Conservation (phyloP, 2,888 invertebrate genomes). For the Hirtodrosophila confusa region DNA sequence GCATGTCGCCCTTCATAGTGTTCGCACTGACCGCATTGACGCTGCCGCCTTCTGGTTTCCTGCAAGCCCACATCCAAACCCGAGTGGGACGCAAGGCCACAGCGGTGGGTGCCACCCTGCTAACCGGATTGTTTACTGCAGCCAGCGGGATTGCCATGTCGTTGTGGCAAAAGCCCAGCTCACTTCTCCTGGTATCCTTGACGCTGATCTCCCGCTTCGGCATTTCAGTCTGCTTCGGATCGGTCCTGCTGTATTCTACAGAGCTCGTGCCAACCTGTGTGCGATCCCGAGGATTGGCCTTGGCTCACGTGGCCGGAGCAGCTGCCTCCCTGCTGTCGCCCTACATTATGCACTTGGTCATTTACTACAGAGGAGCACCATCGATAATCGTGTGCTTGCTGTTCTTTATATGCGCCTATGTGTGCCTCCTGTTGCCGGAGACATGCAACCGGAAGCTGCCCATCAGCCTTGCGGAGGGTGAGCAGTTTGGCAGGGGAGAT, state of each 20-base stretch:
- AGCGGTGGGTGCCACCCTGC: conserved; percentile 84
- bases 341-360: conserved; percentile 85
- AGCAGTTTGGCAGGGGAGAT: conserved; percentile 53
- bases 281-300: conserved; percentile 86
- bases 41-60: conserved; percentile 84
- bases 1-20: conserved; percentile 85
- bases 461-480: conserved; percentile 57
- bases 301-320: conserved; percentile 86
- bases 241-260: conserved; percentile 86
- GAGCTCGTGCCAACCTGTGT: conserved; percentile 87
- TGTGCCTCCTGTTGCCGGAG: conserved; percentile 86
- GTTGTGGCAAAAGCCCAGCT: conserved; percentile 63
- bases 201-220: conserved; percentile 85
- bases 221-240: conserved; percentile 86
- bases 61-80: conserved; percentile 71
- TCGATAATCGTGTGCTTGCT: conserved; percentile 85
- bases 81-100: conserved; percentile 84
- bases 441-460: conserved; percentile 82
- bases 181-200: conserved; percentile 82
- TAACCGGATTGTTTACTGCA: conserved; percentile 85
- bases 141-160: conserved; percentile 84
- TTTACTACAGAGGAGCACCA: conserved; percentile 83
- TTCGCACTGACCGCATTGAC: conserved; percentile 85
- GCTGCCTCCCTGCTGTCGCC: conserved; percentile 86
- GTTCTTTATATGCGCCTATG: conserved; percentile 84